Base-by-base conservation (phyloP, 2,113 vertebrate species). In the Cottus gobio region DNA sequence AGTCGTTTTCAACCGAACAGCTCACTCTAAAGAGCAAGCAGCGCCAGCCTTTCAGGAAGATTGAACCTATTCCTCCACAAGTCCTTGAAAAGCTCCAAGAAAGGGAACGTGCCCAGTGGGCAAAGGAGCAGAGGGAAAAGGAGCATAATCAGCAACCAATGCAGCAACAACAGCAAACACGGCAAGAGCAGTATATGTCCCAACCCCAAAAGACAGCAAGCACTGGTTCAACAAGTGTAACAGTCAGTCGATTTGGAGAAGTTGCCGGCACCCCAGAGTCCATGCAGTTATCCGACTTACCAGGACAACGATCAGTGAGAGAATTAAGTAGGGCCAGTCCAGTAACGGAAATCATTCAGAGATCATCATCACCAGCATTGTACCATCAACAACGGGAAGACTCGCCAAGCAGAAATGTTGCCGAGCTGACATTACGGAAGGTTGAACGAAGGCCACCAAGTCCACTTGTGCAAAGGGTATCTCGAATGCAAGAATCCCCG, bases 1-100 rank as follows among this genome's bases (percentile, higher is more conserved):
- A 95, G 81, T 95, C 95, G 0, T 96, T 96, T 85, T 96, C 95
- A 64, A 96, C 95, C 1, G 95, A 96, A 87, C 97, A 89, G 91
- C 95, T 93, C 78, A 96, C 85, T 34, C 92, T 73, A 15, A 94
- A 90, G 88, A 93, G 67, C 77, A 92, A 1, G 78, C 94, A 94
- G 67, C 95, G 74, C 74, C 96, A 60, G 91, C 96, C 39, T 85
- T 93, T 82, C 61, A 92, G 22, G 88, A 88, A 57, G 87, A 91
- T 70, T 42, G 94, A 54, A 91, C 77, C 90, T 44, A 94, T 96
- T 72, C 95, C 95, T 54, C 95, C 91, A 34, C 93, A 95, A 85
- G 95, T 95, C 16, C 89, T 95, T 60, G 93, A 95, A 80, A 95
- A 94, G 15, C 92, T 95, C 7, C 94, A 95, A 84, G 94, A 95